Conservation (phyloP, 2,888 invertebrate genomes). For the Drosophila borborema region DNA sequence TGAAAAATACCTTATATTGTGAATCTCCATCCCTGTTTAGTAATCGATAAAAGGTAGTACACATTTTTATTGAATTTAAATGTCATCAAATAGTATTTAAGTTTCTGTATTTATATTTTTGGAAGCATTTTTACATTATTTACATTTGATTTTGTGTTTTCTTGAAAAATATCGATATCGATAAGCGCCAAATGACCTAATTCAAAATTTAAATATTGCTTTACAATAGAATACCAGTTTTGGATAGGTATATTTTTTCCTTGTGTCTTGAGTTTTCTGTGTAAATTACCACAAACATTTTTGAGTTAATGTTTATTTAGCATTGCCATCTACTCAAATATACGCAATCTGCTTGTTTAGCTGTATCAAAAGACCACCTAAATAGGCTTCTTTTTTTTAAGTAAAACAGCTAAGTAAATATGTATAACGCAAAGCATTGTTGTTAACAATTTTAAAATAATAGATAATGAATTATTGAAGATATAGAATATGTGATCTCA, state of each 20-base stretch:
- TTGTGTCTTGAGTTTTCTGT: neutral
- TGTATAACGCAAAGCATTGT: neutral
- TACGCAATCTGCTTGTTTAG: neutral
- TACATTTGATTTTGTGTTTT: neutral
- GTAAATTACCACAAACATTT: neutral
- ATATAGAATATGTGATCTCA: neutral
- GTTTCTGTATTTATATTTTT: neutral
- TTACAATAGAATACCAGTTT: neutral
- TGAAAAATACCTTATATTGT: neutral
- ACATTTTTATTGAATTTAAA: neutral
- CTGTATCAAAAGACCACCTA: neutral
- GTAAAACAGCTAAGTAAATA: conserved; percentile 1
- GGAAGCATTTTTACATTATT: neutral
- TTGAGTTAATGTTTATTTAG: neutral
- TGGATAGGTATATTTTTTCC: neutral
- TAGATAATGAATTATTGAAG: neutral
- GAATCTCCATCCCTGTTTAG: neutral
- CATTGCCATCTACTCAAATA: conserved; percentile 1
- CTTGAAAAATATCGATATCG: neutral
- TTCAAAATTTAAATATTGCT: neutral
- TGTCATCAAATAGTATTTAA: neutral
- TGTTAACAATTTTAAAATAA: neutral
- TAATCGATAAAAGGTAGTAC: neutral
- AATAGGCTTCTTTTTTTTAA: neutral
- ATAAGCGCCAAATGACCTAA: neutral